phyloP scores from a whole-genome alignment of 2,888 invertebrate species.

The Drosophila parthenogenetica region DNA sequence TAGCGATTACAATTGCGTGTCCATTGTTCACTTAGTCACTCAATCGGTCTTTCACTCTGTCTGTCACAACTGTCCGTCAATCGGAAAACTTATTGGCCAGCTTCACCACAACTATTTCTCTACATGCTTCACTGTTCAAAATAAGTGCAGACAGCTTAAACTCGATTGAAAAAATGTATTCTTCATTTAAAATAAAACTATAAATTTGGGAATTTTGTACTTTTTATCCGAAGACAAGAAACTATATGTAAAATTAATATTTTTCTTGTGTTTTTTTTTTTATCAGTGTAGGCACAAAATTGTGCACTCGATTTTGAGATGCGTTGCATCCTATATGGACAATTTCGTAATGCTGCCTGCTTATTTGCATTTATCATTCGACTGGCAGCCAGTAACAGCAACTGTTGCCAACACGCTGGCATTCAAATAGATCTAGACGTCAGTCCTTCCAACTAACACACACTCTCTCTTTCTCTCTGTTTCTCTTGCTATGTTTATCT shows the following conservation, averaged over 20 bases:
- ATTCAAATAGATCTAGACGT: conserved; percentile 66
- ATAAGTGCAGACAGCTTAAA: too few species aligned
- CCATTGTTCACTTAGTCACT: conserved; percentile 17
- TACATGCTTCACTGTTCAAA: too few species aligned
- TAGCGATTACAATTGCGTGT: conserved; percentile 24
- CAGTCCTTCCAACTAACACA: conserved; percentile 3
- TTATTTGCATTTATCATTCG: conserved; percentile 63
- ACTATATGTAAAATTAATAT: too few species aligned
- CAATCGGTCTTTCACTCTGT: conserved; percentile 1
- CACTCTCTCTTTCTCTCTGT: not conserved
- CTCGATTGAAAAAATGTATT: too few species aligned
- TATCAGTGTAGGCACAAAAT: not conserved
- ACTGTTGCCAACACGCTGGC: conserved; percentile 49
- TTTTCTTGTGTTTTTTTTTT: too few species aligned
- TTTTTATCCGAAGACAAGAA: too few species aligned
- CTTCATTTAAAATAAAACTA: too few species aligned
- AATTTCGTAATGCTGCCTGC: conserved; percentile 19
- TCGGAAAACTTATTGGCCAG: conserved; percentile 16
- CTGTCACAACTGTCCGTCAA: conserved; percentile 9
- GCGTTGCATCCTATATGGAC: conserved; percentile 26
- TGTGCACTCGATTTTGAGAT: conserved; percentile 3
- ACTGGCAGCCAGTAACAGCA: conserved; percentile 23
- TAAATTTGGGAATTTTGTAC: too few species aligned
- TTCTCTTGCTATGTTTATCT: not conserved
- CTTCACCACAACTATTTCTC: conserved; percentile 13